Evolutionary conservation across 2,797 vertebrate species (phyloP).

Genomic region (Hybognathus amarus): DNA sequence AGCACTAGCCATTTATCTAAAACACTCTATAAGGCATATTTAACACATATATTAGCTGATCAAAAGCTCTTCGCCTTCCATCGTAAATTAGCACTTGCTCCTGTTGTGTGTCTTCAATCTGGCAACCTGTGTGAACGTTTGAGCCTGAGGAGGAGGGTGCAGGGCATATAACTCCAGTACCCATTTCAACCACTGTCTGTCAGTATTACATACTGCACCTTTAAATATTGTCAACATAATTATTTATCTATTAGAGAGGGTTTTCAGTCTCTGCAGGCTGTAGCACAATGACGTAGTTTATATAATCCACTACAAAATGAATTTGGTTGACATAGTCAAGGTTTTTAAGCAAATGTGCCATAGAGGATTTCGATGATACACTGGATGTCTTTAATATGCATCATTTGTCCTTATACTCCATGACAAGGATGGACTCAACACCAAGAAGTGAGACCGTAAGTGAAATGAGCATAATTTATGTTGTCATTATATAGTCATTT

Average conservation of each 20-base stretch:
- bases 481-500: background rate
- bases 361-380: background rate
- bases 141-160: background rate
- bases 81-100: background rate
- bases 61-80: background rate
- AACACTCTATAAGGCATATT: background rate
- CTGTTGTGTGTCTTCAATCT: background rate
- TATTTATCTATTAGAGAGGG: background rate
- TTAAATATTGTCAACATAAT: background rate
- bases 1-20: background rate
- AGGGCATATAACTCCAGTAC: background rate
- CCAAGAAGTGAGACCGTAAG: slow-evolving; percentile 24
- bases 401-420: slow-evolving; percentile 13
- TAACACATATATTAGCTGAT: background rate
- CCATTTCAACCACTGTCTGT: background rate
- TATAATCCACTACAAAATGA: background rate
- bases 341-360: background rate
- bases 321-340: background rate
- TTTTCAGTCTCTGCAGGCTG: background rate
- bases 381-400: background rate
- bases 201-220: background rate
- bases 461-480: slow-evolving; percentile 13
- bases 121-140: background rate
- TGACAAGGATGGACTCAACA: slow-evolving; percentile 27
- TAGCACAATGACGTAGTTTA: background rate